A percentile compares a stretch with the other conserved stretches of the same genome.
These are phyloP conservation scores for Matsumyia berberina DNA, from an alignment of 2,888 invertebrate species.

Conservation along the genomic window DNA sequence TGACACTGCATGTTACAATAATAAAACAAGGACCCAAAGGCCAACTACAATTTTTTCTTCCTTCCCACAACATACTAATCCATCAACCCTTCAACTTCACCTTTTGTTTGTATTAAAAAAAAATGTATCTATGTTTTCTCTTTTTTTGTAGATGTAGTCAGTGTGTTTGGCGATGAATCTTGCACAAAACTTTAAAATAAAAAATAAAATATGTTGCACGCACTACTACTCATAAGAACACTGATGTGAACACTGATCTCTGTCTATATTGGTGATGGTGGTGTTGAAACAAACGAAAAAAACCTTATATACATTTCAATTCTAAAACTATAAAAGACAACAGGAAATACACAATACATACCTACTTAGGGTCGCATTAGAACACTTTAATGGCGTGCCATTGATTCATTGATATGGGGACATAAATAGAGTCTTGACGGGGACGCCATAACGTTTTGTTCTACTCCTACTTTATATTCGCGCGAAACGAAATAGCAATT, in stretches of 20 bases:
- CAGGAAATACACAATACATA: constrained; percentile 45
- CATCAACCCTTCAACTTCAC: constrained; percentile 34
- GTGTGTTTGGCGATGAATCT: constrained; percentile 92
- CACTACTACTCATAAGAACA: constrained; percentile 78
- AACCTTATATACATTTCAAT: no score
- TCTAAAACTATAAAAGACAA: constrained; percentile 27
- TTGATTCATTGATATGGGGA: neutral
- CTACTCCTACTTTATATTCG: constrained; percentile 25
- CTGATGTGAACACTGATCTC: constrained; percentile 80
- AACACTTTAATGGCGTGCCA: constrained; percentile 36
- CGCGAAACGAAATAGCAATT: constrained; percentile 23
- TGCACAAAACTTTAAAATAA: constrained; percentile 72
- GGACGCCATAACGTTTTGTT: constrained; percentile 30
- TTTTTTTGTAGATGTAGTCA: constrained; percentile 92
- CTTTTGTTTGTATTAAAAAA: constrained; percentile 41
- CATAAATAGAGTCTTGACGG: constrained; percentile 25
- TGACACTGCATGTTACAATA: constrained; percentile 48
- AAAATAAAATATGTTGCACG: constrained; percentile 75
- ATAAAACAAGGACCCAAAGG: constrained; percentile 33
- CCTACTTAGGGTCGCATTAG: constrained; percentile 29
- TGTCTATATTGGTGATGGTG: constrained; percentile 79
- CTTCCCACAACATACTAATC: constrained; percentile 24
- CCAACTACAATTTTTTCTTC: constrained; percentile 23
- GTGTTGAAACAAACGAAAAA: constrained; percentile 64
- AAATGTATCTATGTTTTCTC: constrained; percentile 78